Base-by-base conservation (phyloP, 2,113 vertebrate genomes). In the Xiphorhynchus elegans region DNA sequence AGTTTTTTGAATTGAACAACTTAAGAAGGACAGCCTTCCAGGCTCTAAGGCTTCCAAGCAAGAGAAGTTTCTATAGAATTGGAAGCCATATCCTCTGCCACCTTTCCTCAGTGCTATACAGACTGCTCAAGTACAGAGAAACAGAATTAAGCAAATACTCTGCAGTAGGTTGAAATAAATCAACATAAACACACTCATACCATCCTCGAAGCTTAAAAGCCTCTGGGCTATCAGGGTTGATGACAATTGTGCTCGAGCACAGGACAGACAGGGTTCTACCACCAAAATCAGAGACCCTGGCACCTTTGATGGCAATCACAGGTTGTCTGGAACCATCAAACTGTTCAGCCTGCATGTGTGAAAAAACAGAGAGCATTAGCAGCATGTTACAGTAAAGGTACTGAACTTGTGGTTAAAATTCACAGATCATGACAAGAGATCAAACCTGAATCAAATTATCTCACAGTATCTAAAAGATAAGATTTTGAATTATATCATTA, bases 141-240 rank as follows among this genome's bases (percentile, higher is more conserved):
- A 4, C 19, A 86, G 60, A 73, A 58, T 10, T 60, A 69, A 73
- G 67, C 37, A 76, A 86, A 68, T 25, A 14, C 20, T 76, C 58
- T 2, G 11, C 50, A 92, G 67, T 64, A 86, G 67, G 76, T 28
- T 49, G 55, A 55, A 82, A 62, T 7, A 12, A 82, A 90, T 40
- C 69, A 72, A 95, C 55, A 84, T 40, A 78, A 95, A 89, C 87
- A 76, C 44, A 81, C 56, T 97, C 98, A 82, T 98, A 99, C 99
- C 99, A 99, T 97, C 99, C 99, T 89, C 99, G 97, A 63, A 99
- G 98, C 92, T 99, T 99, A 94, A 99, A 98, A 42, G 99, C 98
- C 97, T 99, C 99, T 13, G 99, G 99, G 95, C 99, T 99, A 96
- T 99, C 99, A 18, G 99, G 99, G 97, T 99, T 99, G 96, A 99